phyloP scores from a whole-genome alignment of 2,797 vertebrate species.

The Smutsia temminckii region DNA sequence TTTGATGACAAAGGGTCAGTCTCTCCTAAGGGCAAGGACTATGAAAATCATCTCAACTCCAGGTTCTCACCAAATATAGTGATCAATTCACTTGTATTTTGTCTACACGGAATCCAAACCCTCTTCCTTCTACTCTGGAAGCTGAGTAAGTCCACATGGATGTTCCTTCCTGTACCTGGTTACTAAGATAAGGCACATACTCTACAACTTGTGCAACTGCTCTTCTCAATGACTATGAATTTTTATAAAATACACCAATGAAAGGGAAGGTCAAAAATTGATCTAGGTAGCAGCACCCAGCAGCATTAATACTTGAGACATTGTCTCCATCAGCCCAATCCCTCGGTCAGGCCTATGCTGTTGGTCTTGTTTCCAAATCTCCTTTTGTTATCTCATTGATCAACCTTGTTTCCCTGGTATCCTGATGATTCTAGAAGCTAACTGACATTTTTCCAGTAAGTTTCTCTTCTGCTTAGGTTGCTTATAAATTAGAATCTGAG shows the following conservation, averaged over 20 bases:
- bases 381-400: neutral
- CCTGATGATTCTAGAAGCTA: constrained; percentile 23
- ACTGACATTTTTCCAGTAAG: neutral
- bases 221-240: neutral
- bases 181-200: neutral
- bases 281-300: neutral
- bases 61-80: neutral
- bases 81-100: neutral
- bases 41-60: neutral
- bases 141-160: neutral
- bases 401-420: constrained; percentile 35
- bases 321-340: neutral
- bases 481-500: constrained; percentile 44
- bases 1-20: neutral
- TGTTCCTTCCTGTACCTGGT: neutral
- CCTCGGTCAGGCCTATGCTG: neutral
- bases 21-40: neutral
- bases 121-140: neutral
- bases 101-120: neutral
- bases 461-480: constrained; percentile 26
- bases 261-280: neutral
- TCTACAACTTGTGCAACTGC: neutral
- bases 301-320: neutral
- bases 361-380: neutral
- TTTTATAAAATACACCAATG: neutral